Conservation (phyloP, 1,140 invertebrate species). For the Drosophila sechellia region DNA sequence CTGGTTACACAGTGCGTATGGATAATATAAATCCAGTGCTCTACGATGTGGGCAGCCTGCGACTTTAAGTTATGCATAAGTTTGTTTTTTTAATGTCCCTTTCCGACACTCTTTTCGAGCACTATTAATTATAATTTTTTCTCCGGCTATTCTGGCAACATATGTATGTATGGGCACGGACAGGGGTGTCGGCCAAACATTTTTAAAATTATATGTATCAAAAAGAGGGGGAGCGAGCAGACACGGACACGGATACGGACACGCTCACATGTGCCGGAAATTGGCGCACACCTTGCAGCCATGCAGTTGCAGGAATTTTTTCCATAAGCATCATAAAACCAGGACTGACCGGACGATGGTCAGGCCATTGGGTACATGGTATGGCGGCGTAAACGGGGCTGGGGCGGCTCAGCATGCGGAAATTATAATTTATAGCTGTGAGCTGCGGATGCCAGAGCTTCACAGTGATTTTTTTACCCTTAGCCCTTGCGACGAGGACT, state of each 20-base stretch:
- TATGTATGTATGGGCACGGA: slow-evolving; percentile 51
- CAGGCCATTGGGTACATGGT: slow-evolving; percentile 25
- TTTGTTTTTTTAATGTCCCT: slow-evolving; percentile 6
- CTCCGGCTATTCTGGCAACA: slow-evolving; percentile 45
- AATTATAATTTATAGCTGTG: slow-evolving; percentile 78
- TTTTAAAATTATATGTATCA: slow-evolving; percentile 38
- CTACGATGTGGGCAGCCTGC: background rate
- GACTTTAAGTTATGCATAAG: slow-evolving; percentile 32
- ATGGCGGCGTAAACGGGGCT: background rate
- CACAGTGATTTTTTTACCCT: slow-evolving; percentile 31
- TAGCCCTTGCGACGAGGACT: background rate
- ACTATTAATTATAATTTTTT: slow-evolving; percentile 62
- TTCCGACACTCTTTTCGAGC: slow-evolving; percentile 18
- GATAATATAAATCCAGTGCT: slow-evolving; percentile 22
- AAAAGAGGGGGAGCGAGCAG: slow-evolving; percentile 3
- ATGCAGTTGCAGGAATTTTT: slow-evolving; percentile 66
- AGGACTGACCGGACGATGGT: slow-evolving; percentile 50
- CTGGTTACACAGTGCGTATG: slow-evolving; percentile 38
- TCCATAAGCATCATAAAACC: slow-evolving; percentile 63
- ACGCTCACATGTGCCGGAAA: slow-evolving; percentile 68
- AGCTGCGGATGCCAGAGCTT: slow-evolving; percentile 61
- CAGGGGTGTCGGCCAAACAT: slow-evolving; percentile 31
- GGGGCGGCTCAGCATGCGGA: slow-evolving; percentile 56
- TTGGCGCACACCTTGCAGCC: slow-evolving; percentile 78
- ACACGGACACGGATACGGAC: slow-evolving; percentile 20